Evolutionary conservation across 2,888 invertebrate genomes (phyloP), one percentile per base, ranked within the genome.

Genomic region (Myopa testacea): DNA sequence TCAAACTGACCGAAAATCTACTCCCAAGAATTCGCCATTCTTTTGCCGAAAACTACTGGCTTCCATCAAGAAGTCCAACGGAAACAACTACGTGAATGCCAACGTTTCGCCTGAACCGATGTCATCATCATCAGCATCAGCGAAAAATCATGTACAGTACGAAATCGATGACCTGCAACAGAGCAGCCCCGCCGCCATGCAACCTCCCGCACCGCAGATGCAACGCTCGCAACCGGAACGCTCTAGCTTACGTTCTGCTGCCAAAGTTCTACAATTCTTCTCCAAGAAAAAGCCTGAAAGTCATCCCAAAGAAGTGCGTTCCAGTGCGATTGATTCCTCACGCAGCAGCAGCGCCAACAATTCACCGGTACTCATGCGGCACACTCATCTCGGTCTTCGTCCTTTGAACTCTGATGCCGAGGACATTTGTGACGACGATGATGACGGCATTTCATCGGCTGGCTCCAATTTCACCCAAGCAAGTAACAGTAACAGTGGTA

Each of bases 381-480:
- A 26, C 26, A 82, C 85, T 81, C 86, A 83, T 60, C 78, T 85
- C 4, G 85, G 81, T 16, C 86, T 84, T 63, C 72, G 78, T 14
- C 85, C 83, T 0, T 67, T 86, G 38, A 69, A 72, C 37, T 84
- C 82, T 14, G 82, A 84, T 26, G 69, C 77, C 45, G 82, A 85
- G 68, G 82, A 83, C 38, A 83, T 82, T 58, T 72, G 3, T 8
- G 52, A 50, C 73, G 67, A 52, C 14, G 82, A 83, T 65, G 81
- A 87, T 71, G 88, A 87, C 76, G 87, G 87, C 80, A 86, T 87
- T 78, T 86, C 85, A 4, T 86, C 85, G 67, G 85, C 85, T 62
- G 84, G 84, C 71, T 85, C 84, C 12, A 82, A 82, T 52, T 78
- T 84, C 58, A 84, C 83, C 55, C 82, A 83, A 60, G 81, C 83